Conservation (phyloP, 2,113 vertebrate species). For the Labeo catla region DNA sequence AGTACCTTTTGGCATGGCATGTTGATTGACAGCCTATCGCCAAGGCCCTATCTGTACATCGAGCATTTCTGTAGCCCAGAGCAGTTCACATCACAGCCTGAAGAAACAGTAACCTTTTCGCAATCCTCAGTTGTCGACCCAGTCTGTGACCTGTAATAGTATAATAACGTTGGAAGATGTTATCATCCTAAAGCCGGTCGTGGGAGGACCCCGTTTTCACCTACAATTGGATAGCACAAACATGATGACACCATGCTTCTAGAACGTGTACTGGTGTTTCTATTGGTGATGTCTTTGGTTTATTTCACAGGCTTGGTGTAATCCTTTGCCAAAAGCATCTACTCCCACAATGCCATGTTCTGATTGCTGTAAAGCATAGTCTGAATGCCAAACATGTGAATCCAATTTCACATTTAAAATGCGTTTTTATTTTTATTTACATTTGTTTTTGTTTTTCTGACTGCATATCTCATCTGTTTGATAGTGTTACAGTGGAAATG, state of each 20-base stretch:
- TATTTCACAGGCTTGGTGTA: conserved; percentile 29
- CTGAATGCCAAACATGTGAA: conserved; percentile 22
- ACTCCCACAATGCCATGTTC: conserved; percentile 27
- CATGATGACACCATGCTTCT: not conserved
- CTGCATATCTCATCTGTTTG: not conserved
- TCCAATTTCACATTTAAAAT: conserved; percentile 26
- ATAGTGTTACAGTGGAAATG: not conserved
- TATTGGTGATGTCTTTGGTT: not conserved
- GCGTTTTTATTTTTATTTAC: not conserved
- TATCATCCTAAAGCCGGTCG: conserved; percentile 39
- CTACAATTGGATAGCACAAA: not conserved
- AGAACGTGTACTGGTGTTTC: conserved; percentile 11
- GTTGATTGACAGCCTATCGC: conserved; percentile 19
- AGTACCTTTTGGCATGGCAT: conserved; percentile 4
- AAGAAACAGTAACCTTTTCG: conserved; percentile 34
- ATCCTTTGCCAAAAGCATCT: conserved; percentile 30
- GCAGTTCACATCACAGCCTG: not conserved
- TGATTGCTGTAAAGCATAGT: not conserved
- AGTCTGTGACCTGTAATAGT: conserved; percentile 38
- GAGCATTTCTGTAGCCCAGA: conserved; percentile 9
- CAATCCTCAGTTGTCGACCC: conserved; percentile 3
- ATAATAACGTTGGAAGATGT: conserved; percentile 48
- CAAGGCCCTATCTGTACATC: not conserved
- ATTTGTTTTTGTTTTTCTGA: not conserved
- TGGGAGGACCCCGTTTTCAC: conserved; percentile 11